Evolutionary conservation across 2,888 invertebrate species (phyloP), one percentile per base, ranked within the genome.

Genomic region (Nemotelus nigrinus): DNA sequence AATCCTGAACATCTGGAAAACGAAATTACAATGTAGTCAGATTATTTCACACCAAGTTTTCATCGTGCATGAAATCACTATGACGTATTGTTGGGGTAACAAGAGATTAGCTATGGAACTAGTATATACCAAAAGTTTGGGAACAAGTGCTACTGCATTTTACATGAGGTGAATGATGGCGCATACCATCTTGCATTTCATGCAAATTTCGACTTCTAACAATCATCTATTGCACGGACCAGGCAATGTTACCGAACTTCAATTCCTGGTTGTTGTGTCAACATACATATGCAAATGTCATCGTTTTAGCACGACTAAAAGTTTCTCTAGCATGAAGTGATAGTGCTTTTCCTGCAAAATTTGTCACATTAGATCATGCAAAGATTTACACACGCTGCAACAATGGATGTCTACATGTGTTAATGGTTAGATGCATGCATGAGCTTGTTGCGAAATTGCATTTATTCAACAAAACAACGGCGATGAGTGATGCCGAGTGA

Each of bases 71-170:
- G 5, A 50, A 50, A 50, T 7, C 50, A 50, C 6, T 7, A 58
- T 25, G 10, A 25, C 4, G n/a, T 58, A 5, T 25, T 58, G 58
- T n/a, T 58, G 58, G 25, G 25, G n/a, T 58, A 58, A 58, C 25
- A 58, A 58, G 58, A n/a, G 58, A 25, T 58, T 58, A 25, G 58
- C 58, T n/a, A n/a, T n/a, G 25, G 58, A n/a, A 25, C 58, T 25
- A 58, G 58, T 58, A 58, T n/a, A 58, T 25, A 25, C 25, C 25
- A 25, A 25, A 25, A 25, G 8, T 7, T 25, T 10, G 4, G 58
- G n/a, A 5, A 58, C 8, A 25, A 58, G 25, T 25, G n/a, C 58
- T 58, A n/a, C n/a, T 58, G 58, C 58, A 58, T 58, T n/a, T 58
- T 58, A 58, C 58, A 58, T 58, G 58, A 58, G 25, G 10, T 58